Conservation (phyloP, 2,888 invertebrate genomes). For the Lasioglossum vierecki region DNA sequence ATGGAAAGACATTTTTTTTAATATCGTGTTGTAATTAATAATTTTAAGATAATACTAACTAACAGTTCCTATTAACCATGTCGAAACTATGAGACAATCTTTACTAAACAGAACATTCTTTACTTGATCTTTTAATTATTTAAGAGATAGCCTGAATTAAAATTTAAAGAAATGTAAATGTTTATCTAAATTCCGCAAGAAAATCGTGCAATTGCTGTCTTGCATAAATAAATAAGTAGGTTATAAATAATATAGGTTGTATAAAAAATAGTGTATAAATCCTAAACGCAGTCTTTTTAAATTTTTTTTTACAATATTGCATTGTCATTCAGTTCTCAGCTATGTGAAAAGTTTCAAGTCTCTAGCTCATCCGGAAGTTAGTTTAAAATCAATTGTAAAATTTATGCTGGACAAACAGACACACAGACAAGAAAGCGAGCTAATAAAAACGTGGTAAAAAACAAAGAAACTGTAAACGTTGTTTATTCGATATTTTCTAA, state of each 20-base stretch:
- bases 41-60: background rate
- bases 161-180: background rate
- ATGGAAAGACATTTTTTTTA: background rate
- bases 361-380: too few relatives aligned
- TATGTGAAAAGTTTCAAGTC: too few relatives aligned
- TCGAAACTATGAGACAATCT: background rate
- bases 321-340: too few relatives aligned
- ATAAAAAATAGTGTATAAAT: background rate
- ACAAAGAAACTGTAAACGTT: background rate
- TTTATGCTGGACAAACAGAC: too few relatives aligned
- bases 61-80: too few relatives aligned
- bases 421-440: too few relatives aligned
- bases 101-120: background rate
- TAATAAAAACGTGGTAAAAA: background rate
- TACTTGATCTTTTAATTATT: background rate
- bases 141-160: background rate
- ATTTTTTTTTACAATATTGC: too few relatives aligned
- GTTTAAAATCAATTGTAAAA: too few relatives aligned
- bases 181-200: background rate
- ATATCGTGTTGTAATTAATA: background rate
- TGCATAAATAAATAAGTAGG: too few relatives aligned
- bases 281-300: too few relatives aligned
- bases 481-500: background rate
- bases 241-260: too few relatives aligned
- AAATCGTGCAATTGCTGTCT: background rate